These are phyloP conservation scores for Prenolepis imparis DNA, from an alignment of 2,888 invertebrate species.

Conservation along the genomic window DNA sequence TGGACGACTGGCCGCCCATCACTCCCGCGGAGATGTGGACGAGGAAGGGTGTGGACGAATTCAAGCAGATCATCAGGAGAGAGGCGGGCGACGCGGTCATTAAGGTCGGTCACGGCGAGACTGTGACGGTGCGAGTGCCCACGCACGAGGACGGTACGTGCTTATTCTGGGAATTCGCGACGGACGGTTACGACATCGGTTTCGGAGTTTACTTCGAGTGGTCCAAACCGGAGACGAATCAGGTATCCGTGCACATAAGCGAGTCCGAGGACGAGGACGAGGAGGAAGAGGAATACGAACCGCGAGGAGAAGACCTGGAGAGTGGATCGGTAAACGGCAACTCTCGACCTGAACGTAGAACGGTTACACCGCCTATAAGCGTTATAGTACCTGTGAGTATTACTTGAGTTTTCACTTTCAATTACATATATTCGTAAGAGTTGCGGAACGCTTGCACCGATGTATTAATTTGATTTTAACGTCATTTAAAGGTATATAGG, in stretches of 20 bases:
- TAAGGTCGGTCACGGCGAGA: conserved; percentile 98
- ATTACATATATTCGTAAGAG: not conserved
- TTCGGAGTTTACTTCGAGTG: conserved; percentile 99
- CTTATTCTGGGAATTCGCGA: conserved; percentile 99
- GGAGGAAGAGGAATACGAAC: conserved; percentile 89
- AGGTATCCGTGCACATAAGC: conserved; percentile 97
- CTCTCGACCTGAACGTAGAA: conserved; percentile 79
- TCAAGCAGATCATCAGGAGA: conserved; percentile 94
- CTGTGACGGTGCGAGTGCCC: conserved; percentile 98
- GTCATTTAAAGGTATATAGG: conserved; percentile 93
- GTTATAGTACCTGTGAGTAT: conserved; percentile 83
- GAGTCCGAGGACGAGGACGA: conserved; percentile 97
- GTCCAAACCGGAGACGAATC: conserved; percentile 94
- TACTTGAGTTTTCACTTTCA: not conserved
- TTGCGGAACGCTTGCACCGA: not conserved
- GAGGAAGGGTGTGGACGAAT: conserved; percentile 94
- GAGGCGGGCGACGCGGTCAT: conserved; percentile 95
- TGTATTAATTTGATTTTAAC: not conserved
- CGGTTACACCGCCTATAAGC: conserved; percentile 80
- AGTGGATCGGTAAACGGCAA: conserved; percentile 81
- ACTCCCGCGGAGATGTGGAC: conserved; percentile 98
- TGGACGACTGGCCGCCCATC: conserved; percentile 87
- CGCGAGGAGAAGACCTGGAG: conserved; percentile 89
- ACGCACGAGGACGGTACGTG: conserved; percentile 97
- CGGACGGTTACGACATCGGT: conserved; percentile 98